Base-by-base conservation (phyloP, 2,113 vertebrate genomes). In the Thalassoma bifasciatum region DNA sequence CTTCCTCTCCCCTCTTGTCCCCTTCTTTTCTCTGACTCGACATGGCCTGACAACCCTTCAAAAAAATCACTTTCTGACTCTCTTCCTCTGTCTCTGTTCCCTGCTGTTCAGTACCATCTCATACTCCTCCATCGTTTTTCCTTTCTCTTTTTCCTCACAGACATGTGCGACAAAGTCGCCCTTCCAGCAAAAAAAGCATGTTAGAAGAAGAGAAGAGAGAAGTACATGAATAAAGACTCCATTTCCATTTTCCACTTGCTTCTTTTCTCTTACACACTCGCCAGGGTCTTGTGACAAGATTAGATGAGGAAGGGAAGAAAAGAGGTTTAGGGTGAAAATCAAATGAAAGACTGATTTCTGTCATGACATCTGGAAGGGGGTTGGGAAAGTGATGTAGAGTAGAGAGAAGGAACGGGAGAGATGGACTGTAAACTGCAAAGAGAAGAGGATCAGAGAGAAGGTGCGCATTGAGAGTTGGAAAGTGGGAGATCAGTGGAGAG, bases 41-140 rank as follows among this genome's bases (percentile, higher is more conserved):
- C 81, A 81, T 36, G 77, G 68, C 79, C 83, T 87, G 90, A 89
- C 90, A 87, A 86, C 65, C 82, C 73, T 79, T 90, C 82, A 67
- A 72, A 73, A 75, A 81, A 80, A 77, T 80, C 81, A 72, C 75
- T 84, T 61, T 70, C 68, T 72, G 50, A 71, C 74, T 72, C 57
- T 47, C 57, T 14, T 58, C 60, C 44, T 46, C 50, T 51, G 14
- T 56, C 74, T 76, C 70, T 82, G 59, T 78, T 69, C 57, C 59
- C 64, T 24, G 22, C 30, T 30, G 61, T 77, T 88, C 64, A 64
- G 46, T 57, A 58, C 72, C 53, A 60, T 67, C 71, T 58, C 74
- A 16, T 53, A 26, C 66, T 82, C 69, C 72, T 81, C 63, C 30
- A 13, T 64, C 11, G 34, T n/a, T 70, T 68, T 61, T 66, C 36